A percentile compares a stretch with the other conserved stretches of the same genome.
phyloP scores from a whole-genome alignment of 2,888 invertebrate genomes.

The Meloe dianella region DNA sequence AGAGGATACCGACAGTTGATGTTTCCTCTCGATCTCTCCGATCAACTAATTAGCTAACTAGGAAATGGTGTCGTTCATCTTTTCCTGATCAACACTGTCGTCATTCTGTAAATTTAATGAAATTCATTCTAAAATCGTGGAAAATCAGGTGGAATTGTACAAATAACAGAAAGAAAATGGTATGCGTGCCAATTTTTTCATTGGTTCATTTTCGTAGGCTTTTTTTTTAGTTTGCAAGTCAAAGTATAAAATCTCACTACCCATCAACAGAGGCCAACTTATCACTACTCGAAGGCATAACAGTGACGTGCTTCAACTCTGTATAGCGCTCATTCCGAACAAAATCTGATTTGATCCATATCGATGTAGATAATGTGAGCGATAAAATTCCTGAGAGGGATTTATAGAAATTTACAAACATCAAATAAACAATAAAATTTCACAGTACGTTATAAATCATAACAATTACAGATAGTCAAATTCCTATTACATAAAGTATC shows the following conservation, averaged over 20 bases:
- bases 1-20: conserved; percentile 40
- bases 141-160: neutral
- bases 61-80: conserved; percentile 27
- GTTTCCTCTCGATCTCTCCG: conserved; percentile 45
- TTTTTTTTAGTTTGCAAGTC: conserved; percentile 4
- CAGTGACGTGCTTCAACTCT: conserved; percentile 11
- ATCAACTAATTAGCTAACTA: conserved; percentile 35
- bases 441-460: neutral
- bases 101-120: conserved; percentile 1
- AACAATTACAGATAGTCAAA: neutral
- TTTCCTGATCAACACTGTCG: conserved; percentile 23
- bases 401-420: neutral
- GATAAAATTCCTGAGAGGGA: neutral
- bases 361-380: neutral
- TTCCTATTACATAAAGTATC: conserved; percentile 15
- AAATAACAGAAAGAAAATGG: neutral
- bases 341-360: conserved; percentile 3
- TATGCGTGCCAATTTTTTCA: neutral
- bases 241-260: conserved; percentile 8
- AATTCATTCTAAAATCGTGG: neutral
- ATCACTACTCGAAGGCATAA: conserved; percentile 8
- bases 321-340: conserved; percentile 9
- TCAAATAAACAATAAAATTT: neutral
- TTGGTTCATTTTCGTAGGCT: neutral
- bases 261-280: conserved; percentile 11